Conservation (phyloP, 1,140 invertebrate species). For the Reticulitermes speratus region DNA sequence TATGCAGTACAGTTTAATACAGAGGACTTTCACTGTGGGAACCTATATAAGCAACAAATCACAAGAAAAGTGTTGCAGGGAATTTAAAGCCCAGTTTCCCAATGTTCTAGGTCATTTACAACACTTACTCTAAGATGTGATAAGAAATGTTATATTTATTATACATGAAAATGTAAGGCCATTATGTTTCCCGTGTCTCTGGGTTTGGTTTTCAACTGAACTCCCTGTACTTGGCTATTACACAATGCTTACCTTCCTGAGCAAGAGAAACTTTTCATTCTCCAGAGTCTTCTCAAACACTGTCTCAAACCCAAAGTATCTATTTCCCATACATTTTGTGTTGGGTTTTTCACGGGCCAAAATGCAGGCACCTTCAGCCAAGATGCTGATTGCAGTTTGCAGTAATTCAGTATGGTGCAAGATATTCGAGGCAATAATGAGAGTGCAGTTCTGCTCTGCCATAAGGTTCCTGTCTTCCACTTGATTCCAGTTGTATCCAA, state of each 20-base stretch:
- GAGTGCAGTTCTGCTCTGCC: conserved; percentile 55
- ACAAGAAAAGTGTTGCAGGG: too few relatives aligned
- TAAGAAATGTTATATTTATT: too few relatives aligned
- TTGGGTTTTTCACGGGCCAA: background rate
- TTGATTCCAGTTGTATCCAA: conserved; percentile 46
- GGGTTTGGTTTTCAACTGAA: too few relatives aligned
- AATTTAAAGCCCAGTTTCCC: too few relatives aligned
- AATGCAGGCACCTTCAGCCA: conserved; percentile 4
- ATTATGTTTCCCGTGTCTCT: too few relatives aligned
- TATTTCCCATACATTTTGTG: background rate
- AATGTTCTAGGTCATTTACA: too few relatives aligned
- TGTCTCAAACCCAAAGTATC: background rate
- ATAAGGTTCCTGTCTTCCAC: conserved; percentile 61
- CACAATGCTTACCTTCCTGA: background rate
- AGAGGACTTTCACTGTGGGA: too few relatives aligned
- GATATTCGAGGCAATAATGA: conserved; percentile 52
- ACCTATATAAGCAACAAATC: too few relatives aligned
- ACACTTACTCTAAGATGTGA: too few relatives aligned
- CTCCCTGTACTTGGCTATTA: too few relatives aligned
- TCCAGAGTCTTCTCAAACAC: background rate
- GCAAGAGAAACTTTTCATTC: background rate
- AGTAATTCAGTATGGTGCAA: conserved; percentile 39
- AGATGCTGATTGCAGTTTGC: conserved; percentile 24
- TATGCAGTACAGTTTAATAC: too few relatives aligned
- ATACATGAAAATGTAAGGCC: too few relatives aligned